phyloP scores from a whole-genome alignment of 2,888 invertebrate species.

The Caenorhabditis becei region DNA sequence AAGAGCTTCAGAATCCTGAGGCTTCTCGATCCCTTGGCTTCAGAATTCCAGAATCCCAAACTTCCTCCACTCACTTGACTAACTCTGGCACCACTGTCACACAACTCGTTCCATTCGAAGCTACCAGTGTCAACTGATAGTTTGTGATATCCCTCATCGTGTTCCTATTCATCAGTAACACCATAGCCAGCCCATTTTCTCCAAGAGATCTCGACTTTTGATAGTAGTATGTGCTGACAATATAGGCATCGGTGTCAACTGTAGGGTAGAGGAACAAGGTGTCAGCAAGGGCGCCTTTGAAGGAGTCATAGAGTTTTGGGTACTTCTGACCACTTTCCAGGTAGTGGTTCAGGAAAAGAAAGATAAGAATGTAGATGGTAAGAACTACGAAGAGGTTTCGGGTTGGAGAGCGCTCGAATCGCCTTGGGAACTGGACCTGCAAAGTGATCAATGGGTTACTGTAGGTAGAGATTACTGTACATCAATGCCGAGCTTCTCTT shows the following conservation, averaged over 20 bases:
- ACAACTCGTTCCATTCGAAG: slow-evolving; percentile 11
- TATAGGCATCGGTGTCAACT: slow-evolving; percentile 34
- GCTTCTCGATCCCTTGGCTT: no score
- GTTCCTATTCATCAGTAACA: slow-evolving; percentile 28
- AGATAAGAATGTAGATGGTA: not conserved
- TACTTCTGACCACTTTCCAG: slow-evolving; percentile 22
- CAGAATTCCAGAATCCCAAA: no score
- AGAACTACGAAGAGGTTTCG: no score
- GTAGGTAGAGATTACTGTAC: no score
- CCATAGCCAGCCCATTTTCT: slow-evolving; percentile 37
- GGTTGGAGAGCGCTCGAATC: no score
- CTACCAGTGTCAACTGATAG: slow-evolving; percentile 19
- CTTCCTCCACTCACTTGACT: slow-evolving; percentile 14
- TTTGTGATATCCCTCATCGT: slow-evolving; percentile 39
- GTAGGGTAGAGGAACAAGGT: not conserved
- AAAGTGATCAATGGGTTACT: no score
- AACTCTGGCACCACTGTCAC: slow-evolving; percentile 12
- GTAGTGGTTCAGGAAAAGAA: not conserved
- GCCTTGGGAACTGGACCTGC: no score
- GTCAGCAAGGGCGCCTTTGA: slow-evolving; percentile 5
- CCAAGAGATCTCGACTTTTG: slow-evolving; percentile 17
- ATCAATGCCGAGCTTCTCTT: no score
- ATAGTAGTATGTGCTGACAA: slow-evolving; percentile 31
- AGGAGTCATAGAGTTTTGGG: not conserved
- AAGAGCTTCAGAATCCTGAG: no score